Conservation (phyloP, 37 sponge, comb jelly and placozoan genomes). For the Dysidea cf. avara region DNA sequence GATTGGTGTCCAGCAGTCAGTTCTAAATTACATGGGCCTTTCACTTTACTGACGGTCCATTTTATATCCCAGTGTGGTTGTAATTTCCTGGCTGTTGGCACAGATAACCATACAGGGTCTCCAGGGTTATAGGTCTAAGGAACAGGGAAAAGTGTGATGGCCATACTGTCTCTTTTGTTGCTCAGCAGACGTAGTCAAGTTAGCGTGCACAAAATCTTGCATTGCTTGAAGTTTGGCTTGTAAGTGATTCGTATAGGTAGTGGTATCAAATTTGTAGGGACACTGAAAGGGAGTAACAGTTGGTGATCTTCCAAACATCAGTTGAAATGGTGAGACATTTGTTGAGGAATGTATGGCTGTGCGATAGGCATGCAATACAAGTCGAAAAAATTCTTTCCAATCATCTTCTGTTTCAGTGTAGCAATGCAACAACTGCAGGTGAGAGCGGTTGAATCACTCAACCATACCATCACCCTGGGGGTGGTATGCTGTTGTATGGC, state of each 20-base stretch:
- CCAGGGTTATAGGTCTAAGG: slow-evolving; percentile 5
- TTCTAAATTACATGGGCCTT: too few relatives aligned
- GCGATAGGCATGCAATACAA: slow-evolving; percentile 22
- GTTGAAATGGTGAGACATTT: slow-evolving; percentile 8
- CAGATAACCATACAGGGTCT: slow-evolving; percentile 27
- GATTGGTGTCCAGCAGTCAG: too few relatives aligned
- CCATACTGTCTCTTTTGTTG: slow-evolving; percentile 13
- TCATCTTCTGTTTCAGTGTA: slow-evolving; percentile 11
- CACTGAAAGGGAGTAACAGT: too few relatives aligned
- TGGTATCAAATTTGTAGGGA: too few relatives aligned
- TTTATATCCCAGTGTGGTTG: slow-evolving; percentile 6
- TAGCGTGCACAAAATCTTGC: slow-evolving; percentile 11
- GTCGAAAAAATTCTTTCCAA: slow-evolving; percentile 15
- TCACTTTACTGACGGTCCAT: too few relatives aligned
- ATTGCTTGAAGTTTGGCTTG: neutral
- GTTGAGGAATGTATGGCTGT: slow-evolving; percentile 12
- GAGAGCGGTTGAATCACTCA: slow-evolving; percentile 16
- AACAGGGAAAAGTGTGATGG: neutral
- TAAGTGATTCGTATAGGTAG: too few relatives aligned
- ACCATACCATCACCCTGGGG: slow-evolving; percentile 28
- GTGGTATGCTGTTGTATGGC: slow-evolving; percentile 9
- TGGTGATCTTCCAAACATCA: slow-evolving; percentile 27
- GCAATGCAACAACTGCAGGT: slow-evolving; percentile 15
- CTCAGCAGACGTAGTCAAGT: slow-evolving; percentile 2
- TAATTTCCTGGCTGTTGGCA: slow-evolving; percentile 16